Conservation (phyloP, 2,888 invertebrate species). For the Troides helena region DNA sequence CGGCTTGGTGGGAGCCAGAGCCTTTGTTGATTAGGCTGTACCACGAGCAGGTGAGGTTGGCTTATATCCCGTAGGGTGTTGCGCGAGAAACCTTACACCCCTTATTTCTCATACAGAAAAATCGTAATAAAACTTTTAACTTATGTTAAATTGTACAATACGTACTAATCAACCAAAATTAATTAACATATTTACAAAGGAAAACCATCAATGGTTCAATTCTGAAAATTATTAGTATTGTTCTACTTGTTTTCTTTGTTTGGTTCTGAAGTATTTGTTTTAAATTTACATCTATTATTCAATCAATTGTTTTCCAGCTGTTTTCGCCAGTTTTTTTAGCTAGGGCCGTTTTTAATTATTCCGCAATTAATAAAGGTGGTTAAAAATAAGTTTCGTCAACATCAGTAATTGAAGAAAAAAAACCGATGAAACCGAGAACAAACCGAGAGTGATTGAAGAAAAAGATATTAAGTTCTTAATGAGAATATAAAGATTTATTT, state of each 20-base stretch:
- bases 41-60: too few species aligned
- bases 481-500: too few species aligned
- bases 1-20: too few species aligned
- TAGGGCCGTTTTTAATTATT: background rate
- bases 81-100: too few species aligned
- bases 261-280: background rate
- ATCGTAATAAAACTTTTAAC: too few species aligned
- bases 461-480: too few species aligned
- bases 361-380: background rate
- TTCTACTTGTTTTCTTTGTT: background rate
- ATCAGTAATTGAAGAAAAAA: background rate
- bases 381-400: background rate
- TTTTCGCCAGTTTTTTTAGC: background rate
- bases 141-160: background rate
- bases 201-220: background rate
- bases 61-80: too few species aligned
- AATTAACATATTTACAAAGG: background rate
- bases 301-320: background rate
- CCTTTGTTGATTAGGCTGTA: too few species aligned
- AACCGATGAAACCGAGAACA: background rate
- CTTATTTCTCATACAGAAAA: too few species aligned
- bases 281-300: conserved; percentile 6
- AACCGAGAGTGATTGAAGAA: background rate
- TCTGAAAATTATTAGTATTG: background rate
- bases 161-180: background rate